Conservation (phyloP, 1,140 invertebrate genomes). For the Zophobas atratus region DNA sequence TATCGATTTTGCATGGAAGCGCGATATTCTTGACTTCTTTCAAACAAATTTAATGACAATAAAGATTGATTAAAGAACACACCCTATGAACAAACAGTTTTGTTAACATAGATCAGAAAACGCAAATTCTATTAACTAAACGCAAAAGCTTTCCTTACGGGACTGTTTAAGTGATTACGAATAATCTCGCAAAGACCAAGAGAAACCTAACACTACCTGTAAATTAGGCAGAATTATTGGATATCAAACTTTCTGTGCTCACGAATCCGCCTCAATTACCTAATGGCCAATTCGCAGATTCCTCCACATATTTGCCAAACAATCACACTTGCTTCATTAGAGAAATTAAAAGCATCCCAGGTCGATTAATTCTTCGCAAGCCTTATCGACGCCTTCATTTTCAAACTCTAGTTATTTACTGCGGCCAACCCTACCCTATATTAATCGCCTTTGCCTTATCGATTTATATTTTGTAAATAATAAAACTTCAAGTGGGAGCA, state of each 20-base stretch:
- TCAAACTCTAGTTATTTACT: neutral
- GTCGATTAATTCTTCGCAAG: neutral
- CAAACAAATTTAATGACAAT: neutral
- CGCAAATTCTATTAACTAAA: neutral
- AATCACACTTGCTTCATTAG: slow-evolving; percentile 22
- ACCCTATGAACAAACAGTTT: neutral
- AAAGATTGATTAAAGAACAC: neutral
- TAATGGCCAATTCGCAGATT: slow-evolving; percentile 18
- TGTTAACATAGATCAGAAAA: neutral
- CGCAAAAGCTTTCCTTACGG: no score
- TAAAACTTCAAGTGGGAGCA: neutral
- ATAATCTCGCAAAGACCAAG: no score
- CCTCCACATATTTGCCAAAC: slow-evolving; percentile 10
- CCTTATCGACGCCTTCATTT: no score
- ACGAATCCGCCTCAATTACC: slow-evolving; percentile 6
- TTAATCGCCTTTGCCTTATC: slow-evolving; percentile 1
- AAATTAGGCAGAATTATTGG: neutral
- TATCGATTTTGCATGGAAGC: slow-evolving; percentile 26
- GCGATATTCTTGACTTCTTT: neutral
- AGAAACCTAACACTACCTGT: neutral
- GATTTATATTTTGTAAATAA: slow-evolving; percentile 9
- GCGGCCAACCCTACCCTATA: neutral
- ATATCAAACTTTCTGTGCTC: neutral
- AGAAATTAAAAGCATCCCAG: slow-evolving; percentile 6
- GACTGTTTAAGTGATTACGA: no score